These are phyloP conservation scores for Malurus leucopterus DNA, from an alignment of 2,797 vertebrate species.

Conservation along the genomic window DNA sequence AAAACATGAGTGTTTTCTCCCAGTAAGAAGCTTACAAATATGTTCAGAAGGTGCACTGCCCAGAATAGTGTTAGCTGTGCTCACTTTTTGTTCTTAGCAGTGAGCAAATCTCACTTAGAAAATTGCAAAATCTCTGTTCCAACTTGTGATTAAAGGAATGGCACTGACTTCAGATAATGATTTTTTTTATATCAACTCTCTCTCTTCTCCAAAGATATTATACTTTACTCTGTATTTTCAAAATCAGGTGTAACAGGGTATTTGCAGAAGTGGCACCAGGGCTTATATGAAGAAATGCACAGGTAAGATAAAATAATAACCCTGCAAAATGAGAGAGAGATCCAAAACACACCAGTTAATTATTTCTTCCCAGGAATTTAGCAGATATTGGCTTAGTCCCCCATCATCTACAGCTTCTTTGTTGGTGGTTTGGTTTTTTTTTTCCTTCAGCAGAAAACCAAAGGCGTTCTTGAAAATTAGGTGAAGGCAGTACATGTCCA, in stretches of 20 bases:
- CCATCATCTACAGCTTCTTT: background rate
- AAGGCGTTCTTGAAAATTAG: background rate
- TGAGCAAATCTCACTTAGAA: background rate
- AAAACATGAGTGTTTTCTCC: background rate
- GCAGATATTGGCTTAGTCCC: background rate
- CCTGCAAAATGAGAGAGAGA: background rate
- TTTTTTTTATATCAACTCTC: background rate
- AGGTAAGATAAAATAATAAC: background rate
- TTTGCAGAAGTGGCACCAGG: background rate
- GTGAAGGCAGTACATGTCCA: background rate
- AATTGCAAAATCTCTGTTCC: background rate
- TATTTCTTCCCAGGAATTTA: background rate
- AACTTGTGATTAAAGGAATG: background rate
- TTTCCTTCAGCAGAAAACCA: background rate
- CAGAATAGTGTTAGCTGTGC: background rate
- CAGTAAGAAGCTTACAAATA: background rate
- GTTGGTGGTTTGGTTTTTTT: background rate
- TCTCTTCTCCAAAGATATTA: background rate
- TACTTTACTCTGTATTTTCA: background rate
- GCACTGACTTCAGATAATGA: background rate
- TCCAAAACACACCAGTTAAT: background rate
- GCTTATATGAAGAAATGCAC: background rate
- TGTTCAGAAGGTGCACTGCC: background rate
- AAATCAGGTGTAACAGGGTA: background rate
- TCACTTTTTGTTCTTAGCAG: background rate